These are phyloP conservation scores for Onychomys leucogaster DNA, from an alignment of 2,797 vertebrate genomes.

Conservation along the genomic window DNA sequence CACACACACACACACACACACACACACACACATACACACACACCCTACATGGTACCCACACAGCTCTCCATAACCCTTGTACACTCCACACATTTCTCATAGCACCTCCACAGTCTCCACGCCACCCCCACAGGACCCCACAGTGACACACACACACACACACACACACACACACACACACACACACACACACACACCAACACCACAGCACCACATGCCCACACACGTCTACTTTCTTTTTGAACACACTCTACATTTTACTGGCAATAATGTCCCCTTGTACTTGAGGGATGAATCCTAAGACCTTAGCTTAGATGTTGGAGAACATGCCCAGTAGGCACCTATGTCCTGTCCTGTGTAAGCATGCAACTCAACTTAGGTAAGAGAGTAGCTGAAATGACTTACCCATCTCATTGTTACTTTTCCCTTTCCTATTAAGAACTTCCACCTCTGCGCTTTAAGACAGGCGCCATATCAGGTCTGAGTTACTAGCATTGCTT, in stretches of 20 bases:
- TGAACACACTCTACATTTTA: neutral
- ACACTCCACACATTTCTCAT: neutral
- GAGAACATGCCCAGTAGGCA: neutral
- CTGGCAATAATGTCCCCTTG: neutral
- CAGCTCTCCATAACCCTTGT: neutral
- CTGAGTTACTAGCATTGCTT: neutral
- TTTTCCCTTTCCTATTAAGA: neutral
- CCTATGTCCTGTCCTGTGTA: no score
- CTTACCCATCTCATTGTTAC: neutral
- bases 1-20: neutral
- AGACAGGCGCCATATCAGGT: neutral
- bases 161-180: neutral
- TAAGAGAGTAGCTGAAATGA: no score
- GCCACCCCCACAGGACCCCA: no score
- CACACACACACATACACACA: neutral
- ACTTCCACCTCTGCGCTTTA: neutral
- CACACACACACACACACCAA: neutral
- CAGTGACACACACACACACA: neutral
- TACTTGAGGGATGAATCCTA: neutral
- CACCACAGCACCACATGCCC: neutral
- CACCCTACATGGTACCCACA: neutral
- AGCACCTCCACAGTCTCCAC: neutral
- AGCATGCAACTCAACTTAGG: neutral
- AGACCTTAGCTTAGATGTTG: no score
- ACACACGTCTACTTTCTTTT: neutral